Evolutionary conservation across 2,888 invertebrate genomes (phyloP).

Genomic region (Drosophila demipolita): DNA sequence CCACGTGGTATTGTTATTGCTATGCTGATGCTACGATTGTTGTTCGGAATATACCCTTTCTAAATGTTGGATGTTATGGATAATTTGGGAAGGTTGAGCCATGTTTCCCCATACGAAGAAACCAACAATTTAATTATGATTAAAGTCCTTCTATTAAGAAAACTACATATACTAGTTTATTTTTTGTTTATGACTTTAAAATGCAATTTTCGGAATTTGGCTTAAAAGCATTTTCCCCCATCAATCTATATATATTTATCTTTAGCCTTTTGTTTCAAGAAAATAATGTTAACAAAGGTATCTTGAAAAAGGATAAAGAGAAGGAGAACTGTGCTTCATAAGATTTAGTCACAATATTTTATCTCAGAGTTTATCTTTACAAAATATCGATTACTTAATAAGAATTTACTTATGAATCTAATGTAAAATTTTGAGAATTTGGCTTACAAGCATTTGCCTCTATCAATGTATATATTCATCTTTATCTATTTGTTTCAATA

Average conservation of each 20-base stretch:
- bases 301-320: not conserved
- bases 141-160: not conserved
- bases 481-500: not conserved
- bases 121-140: not conserved
- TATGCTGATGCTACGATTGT: constrained; percentile 52
- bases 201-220: not conserved
- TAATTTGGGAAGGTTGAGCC: not conserved
- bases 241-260: not conserved
- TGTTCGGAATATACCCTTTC: constrained; percentile 26
- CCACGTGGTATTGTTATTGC: constrained; percentile 70
- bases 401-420: too few relatives aligned
- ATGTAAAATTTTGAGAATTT: too few relatives aligned
- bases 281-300: not conserved
- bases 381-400: too few relatives aligned
- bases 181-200: not conserved
- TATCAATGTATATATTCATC: not conserved
- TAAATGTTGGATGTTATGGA: not conserved
- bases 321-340: too few relatives aligned
- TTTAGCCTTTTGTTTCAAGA: not conserved
- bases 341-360: too few relatives aligned
- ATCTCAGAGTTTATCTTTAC: too few relatives aligned
- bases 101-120: not conserved
- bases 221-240: not conserved
- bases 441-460: not conserved
- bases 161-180: not conserved